Percentiles rank a stretch among this genome's conserved stretches.
These are phyloP conservation scores for Paramisgurnus dabryanus DNA, from an alignment of 2,113 vertebrate genomes.

Conservation along the genomic window DNA sequence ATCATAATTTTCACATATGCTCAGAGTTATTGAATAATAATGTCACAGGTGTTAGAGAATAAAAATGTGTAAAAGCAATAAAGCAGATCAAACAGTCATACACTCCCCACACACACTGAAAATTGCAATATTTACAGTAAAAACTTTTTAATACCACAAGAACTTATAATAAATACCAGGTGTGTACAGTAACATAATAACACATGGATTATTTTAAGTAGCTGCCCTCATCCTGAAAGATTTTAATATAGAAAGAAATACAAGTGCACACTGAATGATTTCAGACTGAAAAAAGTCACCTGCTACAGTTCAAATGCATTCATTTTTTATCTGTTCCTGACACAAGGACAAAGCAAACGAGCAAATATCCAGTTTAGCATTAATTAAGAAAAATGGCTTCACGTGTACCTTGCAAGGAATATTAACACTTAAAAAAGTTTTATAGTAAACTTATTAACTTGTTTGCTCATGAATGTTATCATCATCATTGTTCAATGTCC, in stretches of 20 bases:
- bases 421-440: not conserved
- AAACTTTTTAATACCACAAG: constrained; percentile 1
- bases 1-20: not conserved
- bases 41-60: not conserved
- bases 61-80: not conserved
- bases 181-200: not conserved
- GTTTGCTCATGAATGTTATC: constrained; percentile 28
- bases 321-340: not conserved
- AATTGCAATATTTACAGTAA: constrained; percentile 5
- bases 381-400: constrained; percentile 3
- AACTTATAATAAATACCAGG: not conserved
- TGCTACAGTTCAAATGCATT: not conserved
- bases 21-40: not conserved
- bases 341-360: not conserved
- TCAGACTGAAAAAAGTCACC: constrained; percentile 1
- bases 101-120: not conserved
- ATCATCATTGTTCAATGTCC: constrained; percentile 27
- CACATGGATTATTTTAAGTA: not conserved
- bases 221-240: not conserved
- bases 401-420: not conserved
- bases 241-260: too few relatives aligned
- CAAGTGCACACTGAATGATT: not conserved
- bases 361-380: not conserved
- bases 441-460: constrained; percentile 27
- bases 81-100: not conserved